These are phyloP conservation scores for Myiagra hebetior DNA, from an alignment of 2,113 vertebrate genomes.

Conservation along the genomic window DNA sequence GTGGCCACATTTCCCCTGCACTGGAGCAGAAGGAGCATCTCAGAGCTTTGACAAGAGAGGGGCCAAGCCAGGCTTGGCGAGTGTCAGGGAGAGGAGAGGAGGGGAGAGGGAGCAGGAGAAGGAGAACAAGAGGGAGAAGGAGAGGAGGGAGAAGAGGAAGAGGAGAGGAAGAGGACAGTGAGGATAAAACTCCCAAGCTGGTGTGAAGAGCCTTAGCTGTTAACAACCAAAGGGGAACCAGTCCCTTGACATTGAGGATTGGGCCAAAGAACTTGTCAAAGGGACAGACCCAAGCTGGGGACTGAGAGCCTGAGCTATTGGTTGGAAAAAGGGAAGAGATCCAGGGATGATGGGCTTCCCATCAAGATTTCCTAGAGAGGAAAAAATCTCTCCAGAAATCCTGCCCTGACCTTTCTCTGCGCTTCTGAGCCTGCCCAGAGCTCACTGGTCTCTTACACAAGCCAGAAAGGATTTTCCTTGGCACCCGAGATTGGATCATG, in stretches of 20 bases:
- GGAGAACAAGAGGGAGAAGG: too few relatives aligned
- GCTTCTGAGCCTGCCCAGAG: background rate
- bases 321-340: background rate
- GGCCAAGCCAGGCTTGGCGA: background rate
- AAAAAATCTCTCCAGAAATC: background rate
- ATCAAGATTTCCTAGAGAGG: background rate
- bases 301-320: background rate
- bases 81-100: accelerated
- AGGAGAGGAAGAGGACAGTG: background rate
- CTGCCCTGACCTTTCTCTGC: accelerated
- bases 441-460: background rate
- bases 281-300: background rate
- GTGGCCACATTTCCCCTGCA: background rate
- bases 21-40: background rate
- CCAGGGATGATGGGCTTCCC: background rate
- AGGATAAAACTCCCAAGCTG: background rate
- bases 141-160: background rate
- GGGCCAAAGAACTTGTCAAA: background rate
- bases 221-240: background rate
- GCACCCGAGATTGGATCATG: background rate
- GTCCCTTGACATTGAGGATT: background rate
- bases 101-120: background rate
- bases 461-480: background rate
- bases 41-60: background rate
- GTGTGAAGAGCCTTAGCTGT: background rate